A percentile compares a stretch with the other conserved stretches of the same genome.
These are phyloP conservation scores for Baccha elongata DNA, from an alignment of 2,888 invertebrate species.

Conservation along the genomic window DNA sequence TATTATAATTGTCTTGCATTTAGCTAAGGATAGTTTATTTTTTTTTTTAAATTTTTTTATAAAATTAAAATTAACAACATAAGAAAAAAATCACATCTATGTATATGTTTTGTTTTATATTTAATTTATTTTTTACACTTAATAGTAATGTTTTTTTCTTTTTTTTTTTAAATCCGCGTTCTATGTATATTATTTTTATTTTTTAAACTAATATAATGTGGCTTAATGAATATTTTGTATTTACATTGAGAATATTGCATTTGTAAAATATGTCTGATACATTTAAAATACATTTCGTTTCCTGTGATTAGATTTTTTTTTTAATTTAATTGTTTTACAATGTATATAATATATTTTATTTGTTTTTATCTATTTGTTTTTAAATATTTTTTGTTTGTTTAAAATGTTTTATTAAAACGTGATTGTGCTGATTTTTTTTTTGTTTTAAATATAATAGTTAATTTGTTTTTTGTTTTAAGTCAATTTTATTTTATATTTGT, in stretches of 20 bases:
- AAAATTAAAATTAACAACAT: slow-evolving; percentile 25
- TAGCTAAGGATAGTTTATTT: slow-evolving; percentile 52
- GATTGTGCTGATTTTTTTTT: slow-evolving; percentile 81
- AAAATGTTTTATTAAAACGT: slow-evolving; percentile 77
- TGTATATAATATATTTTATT: slow-evolving; percentile 72
- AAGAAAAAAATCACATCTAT: slow-evolving; percentile 65
- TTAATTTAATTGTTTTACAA: slow-evolving; percentile 23
- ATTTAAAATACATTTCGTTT: slow-evolving; percentile 66
- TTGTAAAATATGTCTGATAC: slow-evolving; percentile 68
- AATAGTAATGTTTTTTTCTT: slow-evolving; percentile 24
- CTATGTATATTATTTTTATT: slow-evolving; percentile 23
- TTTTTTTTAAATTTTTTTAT: slow-evolving; percentile 29
- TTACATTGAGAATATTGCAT: slow-evolving; percentile 67
- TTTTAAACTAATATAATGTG: slow-evolving; percentile 25
- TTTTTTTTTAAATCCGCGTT: too few relatives aligned
- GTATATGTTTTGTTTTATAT: slow-evolving; percentile 24
- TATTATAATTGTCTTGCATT: slow-evolving; percentile 71
- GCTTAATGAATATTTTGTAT: slow-evolving; percentile 34
- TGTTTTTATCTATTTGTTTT: slow-evolving; percentile 68
- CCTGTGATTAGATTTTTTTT: slow-evolving; percentile 51
- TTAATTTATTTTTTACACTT: slow-evolving; percentile 44
- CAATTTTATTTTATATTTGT: slow-evolving; percentile 59
- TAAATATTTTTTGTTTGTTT: slow-evolving; percentile 66
- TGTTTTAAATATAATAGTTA: slow-evolving; percentile 71
- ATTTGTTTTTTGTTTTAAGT: slow-evolving; percentile 48